Percentiles rank a stretch among this genome's conserved stretches.
These are phyloP conservation scores for Archips crataeganus DNA, from an alignment of 2,888 invertebrate species.

Conservation along the genomic window DNA sequence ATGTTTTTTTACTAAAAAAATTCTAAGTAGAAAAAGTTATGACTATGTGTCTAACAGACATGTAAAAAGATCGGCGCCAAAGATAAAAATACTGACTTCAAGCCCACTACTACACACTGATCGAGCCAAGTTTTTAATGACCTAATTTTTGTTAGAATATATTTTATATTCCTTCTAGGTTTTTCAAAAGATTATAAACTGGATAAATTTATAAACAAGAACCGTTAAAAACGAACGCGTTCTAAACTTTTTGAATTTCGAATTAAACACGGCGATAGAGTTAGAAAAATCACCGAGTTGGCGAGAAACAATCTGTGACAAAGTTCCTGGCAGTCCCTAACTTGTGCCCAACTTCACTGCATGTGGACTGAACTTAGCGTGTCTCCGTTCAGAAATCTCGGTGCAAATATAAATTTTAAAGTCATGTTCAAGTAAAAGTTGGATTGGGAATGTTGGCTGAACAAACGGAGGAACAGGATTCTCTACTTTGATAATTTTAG, in stretches of 20 bases:
- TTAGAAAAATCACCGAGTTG: slow-evolving; percentile 42
- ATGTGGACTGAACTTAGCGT: slow-evolving; percentile 42
- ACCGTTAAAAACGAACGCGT: slow-evolving; percentile 18
- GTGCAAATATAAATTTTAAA: slow-evolving; percentile 38
- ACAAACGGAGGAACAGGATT: background rate
- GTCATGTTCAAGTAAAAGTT: slow-evolving; percentile 24
- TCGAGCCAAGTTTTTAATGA: too few species aligned
- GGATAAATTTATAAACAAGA: slow-evolving; percentile 21
- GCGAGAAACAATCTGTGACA: slow-evolving; percentile 52
- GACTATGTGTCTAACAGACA: too few species aligned
- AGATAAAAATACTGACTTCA: too few species aligned
- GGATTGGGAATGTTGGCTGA: slow-evolving; percentile 6
- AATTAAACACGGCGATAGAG: slow-evolving; percentile 41
- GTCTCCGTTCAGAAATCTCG: slow-evolving; percentile 37
- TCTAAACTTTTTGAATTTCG: slow-evolving; percentile 39
- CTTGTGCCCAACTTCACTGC: slow-evolving; percentile 37
- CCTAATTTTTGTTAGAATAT: too few species aligned
- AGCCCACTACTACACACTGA: too few species aligned
- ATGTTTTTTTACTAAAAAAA: too few species aligned
- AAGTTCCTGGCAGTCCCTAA: slow-evolving; percentile 34
- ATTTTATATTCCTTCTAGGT: too few species aligned
- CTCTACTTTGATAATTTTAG: background rate
- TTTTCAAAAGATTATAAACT: background rate
- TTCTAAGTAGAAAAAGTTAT: too few species aligned
- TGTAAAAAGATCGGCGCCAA: too few species aligned